phyloP scores from a whole-genome alignment of 2,113 vertebrate species.

The Dipodomys stephensi region DNA sequence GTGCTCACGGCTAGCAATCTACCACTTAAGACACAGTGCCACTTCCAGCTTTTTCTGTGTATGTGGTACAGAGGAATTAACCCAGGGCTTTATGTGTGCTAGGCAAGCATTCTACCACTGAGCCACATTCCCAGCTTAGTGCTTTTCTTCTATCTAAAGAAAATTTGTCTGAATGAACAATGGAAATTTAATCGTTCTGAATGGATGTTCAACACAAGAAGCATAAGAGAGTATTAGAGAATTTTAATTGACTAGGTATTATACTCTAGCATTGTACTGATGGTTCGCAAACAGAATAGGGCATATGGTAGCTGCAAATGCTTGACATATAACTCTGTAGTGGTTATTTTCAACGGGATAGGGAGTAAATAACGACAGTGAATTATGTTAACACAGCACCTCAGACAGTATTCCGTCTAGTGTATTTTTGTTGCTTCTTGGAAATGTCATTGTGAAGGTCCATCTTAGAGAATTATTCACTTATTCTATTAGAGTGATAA shows the following conservation, averaged over 20 bases:
- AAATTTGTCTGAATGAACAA: not conserved
- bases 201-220: not conserved
- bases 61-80: too few relatives aligned
- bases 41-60: too few relatives aligned
- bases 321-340: slow-evolving; percentile 18
- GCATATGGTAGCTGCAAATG: not conserved
- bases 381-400: slow-evolving; percentile 38
- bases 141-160: not conserved
- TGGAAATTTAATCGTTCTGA: not conserved
- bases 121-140: too few relatives aligned
- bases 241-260: not conserved
- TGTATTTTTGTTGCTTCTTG: slow-evolving; percentile 71
- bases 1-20: too few relatives aligned
- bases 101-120: too few relatives aligned
- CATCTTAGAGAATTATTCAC: slow-evolving; percentile 75
- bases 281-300: not conserved
- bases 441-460: slow-evolving; percentile 71
- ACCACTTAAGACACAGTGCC: too few relatives aligned
- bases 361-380: not conserved
- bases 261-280: not conserved
- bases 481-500: slow-evolving; percentile 80
- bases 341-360: not conserved
- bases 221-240: not conserved
- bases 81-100: too few relatives aligned
- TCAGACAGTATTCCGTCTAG: slow-evolving; percentile 64